A percentile compares a stretch with the other conserved stretches of the same genome.
Evolutionary conservation across 2,888 invertebrate species (phyloP).

Genomic region (Rugalucina vietnamica): DNA sequence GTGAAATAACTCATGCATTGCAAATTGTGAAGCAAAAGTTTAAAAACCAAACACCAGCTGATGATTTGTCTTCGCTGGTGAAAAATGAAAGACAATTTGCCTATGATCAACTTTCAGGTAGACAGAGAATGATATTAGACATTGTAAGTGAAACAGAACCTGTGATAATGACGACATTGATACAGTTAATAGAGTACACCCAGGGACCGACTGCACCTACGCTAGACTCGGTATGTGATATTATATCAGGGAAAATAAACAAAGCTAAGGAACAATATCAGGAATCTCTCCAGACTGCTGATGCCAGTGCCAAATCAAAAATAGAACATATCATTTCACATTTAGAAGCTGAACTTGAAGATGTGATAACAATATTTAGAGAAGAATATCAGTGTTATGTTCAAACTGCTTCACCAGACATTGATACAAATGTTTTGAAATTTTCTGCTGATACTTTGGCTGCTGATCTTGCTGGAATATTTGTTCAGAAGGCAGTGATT

Average conservation of each 20-base stretch:
- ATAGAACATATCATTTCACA: slow-evolving; percentile 51
- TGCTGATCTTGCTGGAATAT: slow-evolving; percentile 56
- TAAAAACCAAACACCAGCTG: slow-evolving; percentile 42
- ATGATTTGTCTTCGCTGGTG: slow-evolving; percentile 61
- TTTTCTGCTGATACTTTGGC: slow-evolving; percentile 54
- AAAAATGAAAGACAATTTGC: slow-evolving; percentile 69
- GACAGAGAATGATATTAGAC: slow-evolving; percentile 67
- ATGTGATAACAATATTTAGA: slow-evolving; percentile 57
- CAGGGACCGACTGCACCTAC: slow-evolving; percentile 60
- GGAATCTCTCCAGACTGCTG: slow-evolving; percentile 41
- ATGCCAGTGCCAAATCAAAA: slow-evolving; percentile 46
- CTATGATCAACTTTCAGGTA: slow-evolving; percentile 66
- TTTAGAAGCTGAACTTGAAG: slow-evolving; percentile 54
- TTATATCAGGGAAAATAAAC: slow-evolving; percentile 53
- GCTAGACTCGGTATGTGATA: slow-evolving; percentile 57
- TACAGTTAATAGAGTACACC: slow-evolving; percentile 59
- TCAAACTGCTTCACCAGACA: slow-evolving; percentile 64
- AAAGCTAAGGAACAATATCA: slow-evolving; percentile 56
- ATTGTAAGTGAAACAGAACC: slow-evolving; percentile 69
- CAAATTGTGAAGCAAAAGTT: slow-evolving; percentile 87
- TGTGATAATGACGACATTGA: slow-evolving; percentile 61
- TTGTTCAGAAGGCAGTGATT: slow-evolving; percentile 86
- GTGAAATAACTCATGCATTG: slow-evolving; percentile 82
- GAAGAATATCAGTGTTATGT: slow-evolving; percentile 63
- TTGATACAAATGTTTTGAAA: slow-evolving; percentile 59